Evolutionary conservation across 2,113 vertebrate species (phyloP).

Genomic region (Anhinga rufa): DNA sequence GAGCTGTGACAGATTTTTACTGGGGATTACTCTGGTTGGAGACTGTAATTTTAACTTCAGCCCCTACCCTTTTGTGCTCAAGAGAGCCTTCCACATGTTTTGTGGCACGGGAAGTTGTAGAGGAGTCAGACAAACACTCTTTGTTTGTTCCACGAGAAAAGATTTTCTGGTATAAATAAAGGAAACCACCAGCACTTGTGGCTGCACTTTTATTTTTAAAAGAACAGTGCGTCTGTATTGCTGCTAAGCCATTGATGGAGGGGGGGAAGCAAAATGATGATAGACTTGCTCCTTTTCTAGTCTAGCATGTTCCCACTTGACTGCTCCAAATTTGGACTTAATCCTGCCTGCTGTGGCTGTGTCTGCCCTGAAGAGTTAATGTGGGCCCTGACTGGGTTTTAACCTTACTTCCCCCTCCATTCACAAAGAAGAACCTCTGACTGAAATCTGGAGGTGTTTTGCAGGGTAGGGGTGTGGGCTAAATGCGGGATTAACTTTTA

Average conservation of each 20-base stretch:
- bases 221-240: conserved; percentile 25
- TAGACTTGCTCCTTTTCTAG: not conserved
- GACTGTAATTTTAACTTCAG: conserved; percentile 9
- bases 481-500: conserved; percentile 23
- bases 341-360: not conserved
- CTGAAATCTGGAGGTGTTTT: conserved; percentile 39
- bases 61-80: not conserved
- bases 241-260: not conserved
- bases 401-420: not conserved
- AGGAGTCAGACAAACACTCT: conserved; percentile 67
- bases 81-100: conserved; percentile 27
- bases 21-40: not conserved
- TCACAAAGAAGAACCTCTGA: not conserved
- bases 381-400: not conserved
- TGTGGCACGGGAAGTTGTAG: conserved; percentile 44
- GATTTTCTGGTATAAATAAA: conserved; percentile 69
- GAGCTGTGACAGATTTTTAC: not conserved
- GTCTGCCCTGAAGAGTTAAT: conserved; percentile 12
- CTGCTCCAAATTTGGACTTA: not conserved
- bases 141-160: conserved; percentile 65
- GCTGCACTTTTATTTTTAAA: conserved; percentile 37
- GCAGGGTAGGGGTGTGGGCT: not conserved
- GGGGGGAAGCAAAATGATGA: not conserved
- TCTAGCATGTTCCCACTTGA: not conserved
- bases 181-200: conserved; percentile 41